A percentile compares a stretch with the other conserved stretches of the same genome.
These are phyloP conservation scores for Hyles lineata DNA, from an alignment of 2,888 invertebrate species.

Conservation along the genomic window DNA sequence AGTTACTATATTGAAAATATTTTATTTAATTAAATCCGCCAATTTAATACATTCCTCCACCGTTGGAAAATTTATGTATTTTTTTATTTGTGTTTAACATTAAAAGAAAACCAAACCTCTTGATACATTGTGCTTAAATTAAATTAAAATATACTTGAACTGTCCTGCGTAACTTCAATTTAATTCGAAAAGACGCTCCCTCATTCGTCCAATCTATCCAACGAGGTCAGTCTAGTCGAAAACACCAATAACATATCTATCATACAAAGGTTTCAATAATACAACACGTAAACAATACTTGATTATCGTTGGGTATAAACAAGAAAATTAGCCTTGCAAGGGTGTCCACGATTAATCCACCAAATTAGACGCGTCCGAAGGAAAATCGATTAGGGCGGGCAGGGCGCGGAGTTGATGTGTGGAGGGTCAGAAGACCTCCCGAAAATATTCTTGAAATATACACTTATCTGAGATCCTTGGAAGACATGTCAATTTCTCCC, in stretches of 20 bases:
- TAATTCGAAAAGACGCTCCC: too few species aligned
- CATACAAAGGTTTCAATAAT: slow-evolving; percentile 40
- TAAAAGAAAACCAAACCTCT: too few species aligned
- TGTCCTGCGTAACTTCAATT: too few species aligned
- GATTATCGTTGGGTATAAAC: slow-evolving; percentile 71
- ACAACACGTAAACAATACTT: slow-evolving; percentile 54
- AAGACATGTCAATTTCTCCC: too few species aligned
- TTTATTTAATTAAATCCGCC: too few species aligned
- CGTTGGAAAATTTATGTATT: too few species aligned
- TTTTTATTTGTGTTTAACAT: too few species aligned
- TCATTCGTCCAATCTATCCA: neutral
- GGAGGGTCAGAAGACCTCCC: slow-evolving; percentile 10
- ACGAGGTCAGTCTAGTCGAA: neutral
- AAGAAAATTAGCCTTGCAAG: slow-evolving; percentile 79
- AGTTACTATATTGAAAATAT: too few species aligned
- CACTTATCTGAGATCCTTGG: neutral
- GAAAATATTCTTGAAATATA: neutral
- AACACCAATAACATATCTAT: neutral
- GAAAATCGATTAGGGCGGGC: slow-evolving; percentile 80
- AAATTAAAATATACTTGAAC: too few species aligned
- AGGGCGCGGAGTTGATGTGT: slow-evolving; percentile 44
- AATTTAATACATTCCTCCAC: too few species aligned
- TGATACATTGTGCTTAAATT: too few species aligned
- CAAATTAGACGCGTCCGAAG: slow-evolving; percentile 80
- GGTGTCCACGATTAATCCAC: slow-evolving; percentile 83